A percentile compares a stretch with the other conserved stretches of the same genome.
Evolutionary conservation across 2,888 invertebrate genomes (phyloP).

Genomic region (Acanthosoma haemorrhoidale): DNA sequence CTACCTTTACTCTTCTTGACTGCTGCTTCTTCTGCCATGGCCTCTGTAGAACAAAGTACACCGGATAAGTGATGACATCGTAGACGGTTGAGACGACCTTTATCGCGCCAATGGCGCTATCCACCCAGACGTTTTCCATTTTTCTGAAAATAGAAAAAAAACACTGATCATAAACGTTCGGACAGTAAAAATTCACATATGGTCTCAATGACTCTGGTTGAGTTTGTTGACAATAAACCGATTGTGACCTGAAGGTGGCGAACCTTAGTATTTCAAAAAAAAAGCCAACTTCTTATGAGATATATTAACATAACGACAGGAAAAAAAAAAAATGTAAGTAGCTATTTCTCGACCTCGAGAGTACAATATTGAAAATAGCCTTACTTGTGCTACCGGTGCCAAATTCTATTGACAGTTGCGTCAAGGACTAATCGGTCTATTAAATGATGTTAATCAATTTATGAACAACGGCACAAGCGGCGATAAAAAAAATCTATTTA

Average conservation of each 20-base stretch:
- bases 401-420: not conserved
- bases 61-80: conserved; percentile 85
- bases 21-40: conserved; percentile 79
- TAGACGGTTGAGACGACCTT: conserved; percentile 77
- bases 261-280: not conserved
- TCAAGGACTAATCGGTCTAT: not conserved
- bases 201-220: not conserved
- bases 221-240: not conserved
- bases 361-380: conserved; percentile 1
- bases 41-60: conserved; percentile 78
- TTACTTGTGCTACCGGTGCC: not conserved
- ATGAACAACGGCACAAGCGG: not conserved
- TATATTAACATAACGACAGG: not conserved
- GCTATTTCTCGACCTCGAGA: not conserved
- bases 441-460: not conserved
- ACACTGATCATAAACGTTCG: not conserved
- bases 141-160: conserved; percentile 42
- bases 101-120: conserved; percentile 68
- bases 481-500: not conserved
- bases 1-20: conserved; percentile 71
- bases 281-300: not conserved
- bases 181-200: not conserved
- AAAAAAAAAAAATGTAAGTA: not conserved
- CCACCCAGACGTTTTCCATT: conserved; percentile 56
- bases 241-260: not conserved